Conservation (phyloP, 1,140 invertebrate genomes). For the Pseudomyrmex flavicornis region DNA sequence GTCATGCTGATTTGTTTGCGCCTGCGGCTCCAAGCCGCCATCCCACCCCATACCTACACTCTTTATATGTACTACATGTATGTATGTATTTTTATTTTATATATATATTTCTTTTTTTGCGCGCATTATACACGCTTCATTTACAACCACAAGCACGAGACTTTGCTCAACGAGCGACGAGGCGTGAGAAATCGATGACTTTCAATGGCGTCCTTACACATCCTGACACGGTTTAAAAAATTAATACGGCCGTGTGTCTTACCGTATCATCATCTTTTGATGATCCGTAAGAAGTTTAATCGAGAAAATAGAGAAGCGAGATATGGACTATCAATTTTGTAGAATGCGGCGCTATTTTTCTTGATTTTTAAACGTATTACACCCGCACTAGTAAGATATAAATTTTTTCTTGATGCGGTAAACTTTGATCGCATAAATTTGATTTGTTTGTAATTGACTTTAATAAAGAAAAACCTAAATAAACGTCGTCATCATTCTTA, state of each 20-base stretch:
- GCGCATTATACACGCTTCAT: constrained; percentile 55
- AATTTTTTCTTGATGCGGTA: not conserved
- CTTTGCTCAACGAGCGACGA: constrained; percentile 51
- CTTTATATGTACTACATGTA: too few relatives aligned
- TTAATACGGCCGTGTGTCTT: constrained; percentile 28
- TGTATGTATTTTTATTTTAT: constrained; percentile 16
- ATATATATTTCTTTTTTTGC: constrained; percentile 35
- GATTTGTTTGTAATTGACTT: too few relatives aligned
- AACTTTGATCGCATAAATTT: too few relatives aligned
- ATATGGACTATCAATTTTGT: not conserved
- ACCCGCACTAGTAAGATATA: not conserved
- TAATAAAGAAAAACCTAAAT: not conserved
- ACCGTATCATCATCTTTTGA: not conserved
- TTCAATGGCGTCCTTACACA: constrained; percentile 59
- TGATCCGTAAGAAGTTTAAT: constrained; percentile 13
- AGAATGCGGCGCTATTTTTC: not conserved
- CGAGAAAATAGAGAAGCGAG: not conserved
- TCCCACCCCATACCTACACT: constrained; percentile 10
- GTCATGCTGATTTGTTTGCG: constrained; percentile 54
- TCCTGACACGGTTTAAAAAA: constrained; percentile 47
- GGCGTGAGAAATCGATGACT: constrained; percentile 64
- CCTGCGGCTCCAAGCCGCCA: constrained; percentile 50
- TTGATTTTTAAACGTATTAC: not conserved
- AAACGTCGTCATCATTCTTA: not conserved
- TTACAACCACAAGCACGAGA: constrained; percentile 54